Base-by-base conservation (phyloP, 2,888 invertebrate species). In the Elegia similella region DNA sequence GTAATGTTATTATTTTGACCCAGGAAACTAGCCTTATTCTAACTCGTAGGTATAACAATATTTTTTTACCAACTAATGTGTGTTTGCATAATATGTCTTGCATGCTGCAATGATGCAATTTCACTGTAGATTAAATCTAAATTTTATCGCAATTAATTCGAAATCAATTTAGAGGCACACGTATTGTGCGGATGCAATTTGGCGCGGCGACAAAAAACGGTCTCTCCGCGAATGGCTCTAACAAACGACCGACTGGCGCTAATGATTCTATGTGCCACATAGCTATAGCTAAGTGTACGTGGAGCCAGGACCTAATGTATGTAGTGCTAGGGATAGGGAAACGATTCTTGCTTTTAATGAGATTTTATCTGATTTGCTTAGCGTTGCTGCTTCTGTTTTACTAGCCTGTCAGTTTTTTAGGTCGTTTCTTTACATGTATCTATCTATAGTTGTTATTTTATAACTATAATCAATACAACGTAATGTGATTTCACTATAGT, bases 171-270 rank as follows among this genome's bases (percentile, higher is more conserved):
- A 72, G 81, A 76, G 70, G 78, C 80, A 76, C 80, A 82, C 86
- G 85, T 88, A 88, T 87, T 87, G 86, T 82, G 79, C 85, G 86
- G 86, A 85, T 90, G 89, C 88, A 89, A 90, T 90, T 90, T 89
- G 86, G 89, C 80, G 79, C 69, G 73, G 78, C 73, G 80, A 86
- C 90, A 90, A 90, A 90, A 90, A 90, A 86, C 73, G 78, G 87
- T 87, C 89, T 86, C 87, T 80, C 76, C 76, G 81, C 81, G 86
- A 81, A 82, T 82, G 82, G 82, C 80, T 86, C 82, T 86, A 88
- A 90, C 90, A 88, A 91, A 90, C 90, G 90, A 90, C 84, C 88
- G 83, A 80, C 74, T 82, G 85, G 83, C 76, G 85, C 89, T 90
- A 91, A 91, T 91, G 90, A 88, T 88, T 84, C 85, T 82, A 76